Evolutionary conservation across 92 coral and sea anemone species (phyloP), one percentile per base, ranked within the genome.

Genomic region (Muricea muricata): DNA sequence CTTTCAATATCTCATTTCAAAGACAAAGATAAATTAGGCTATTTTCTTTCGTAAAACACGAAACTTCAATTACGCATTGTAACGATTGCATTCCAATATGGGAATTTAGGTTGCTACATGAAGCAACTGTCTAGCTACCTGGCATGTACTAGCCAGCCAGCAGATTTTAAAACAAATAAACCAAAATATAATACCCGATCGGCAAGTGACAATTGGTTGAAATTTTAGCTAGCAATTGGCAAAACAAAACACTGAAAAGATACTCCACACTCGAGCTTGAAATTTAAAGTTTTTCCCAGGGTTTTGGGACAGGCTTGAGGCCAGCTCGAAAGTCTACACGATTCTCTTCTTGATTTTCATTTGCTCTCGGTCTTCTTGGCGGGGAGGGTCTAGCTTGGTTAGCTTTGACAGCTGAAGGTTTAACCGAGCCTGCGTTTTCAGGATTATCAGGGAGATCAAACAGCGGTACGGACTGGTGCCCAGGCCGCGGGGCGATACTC

Each of bases 301-400:
- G 83, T 78, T 78, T 78, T 35, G 83, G 54, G 8, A 78, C 83
- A 4, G 83, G 83, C 37, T 78, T 78, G 47, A 78, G 65, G 54
- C 71, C 83, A 35, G 83, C 83, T 39, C 83, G 33, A 65, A 78
- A 78, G 83, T 78, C 83, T 25, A 78, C 83, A 21, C 69, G 83
- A 52, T 35, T 56, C 3, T 58, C 47, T 11, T 57, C 71, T 4
- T 74, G 5, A 17, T 37, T 21, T 56, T 56, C 71, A 20, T 28
- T 35, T 17, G 83, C 21, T 40, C 32, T 21, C 3, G 70, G 70
- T 63, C 20, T 56, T 32, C 69, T 25, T 2, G 83, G 83, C 5
- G 71, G 30, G 4, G 83, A 63, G 20, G 47, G 61, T 21, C 15
- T 48, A 21, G 48, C 34, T 7, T 78, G 69, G 32, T 17, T 78